These are phyloP conservation scores for Shargacucullia verbasci DNA, from an alignment of 2,888 invertebrate species.

Conservation along the genomic window DNA sequence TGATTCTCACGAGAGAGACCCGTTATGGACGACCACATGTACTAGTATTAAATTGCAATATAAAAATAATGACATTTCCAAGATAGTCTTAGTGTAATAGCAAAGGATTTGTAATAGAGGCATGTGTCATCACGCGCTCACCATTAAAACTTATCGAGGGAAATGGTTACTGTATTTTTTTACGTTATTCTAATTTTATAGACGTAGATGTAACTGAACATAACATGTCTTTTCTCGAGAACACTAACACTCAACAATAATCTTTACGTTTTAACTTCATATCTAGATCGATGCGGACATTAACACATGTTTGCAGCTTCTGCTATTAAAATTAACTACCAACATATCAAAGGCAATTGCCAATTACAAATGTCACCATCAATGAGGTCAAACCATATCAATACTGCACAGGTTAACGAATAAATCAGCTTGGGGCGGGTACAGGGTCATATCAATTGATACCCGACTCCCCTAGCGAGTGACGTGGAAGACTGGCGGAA, in stretches of 20 bases:
- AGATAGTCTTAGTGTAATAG: conserved; percentile 2
- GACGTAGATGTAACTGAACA: not conserved
- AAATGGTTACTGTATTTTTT: too few relatives aligned
- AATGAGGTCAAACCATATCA: conserved; percentile 82
- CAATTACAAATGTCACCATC: conserved; percentile 62
- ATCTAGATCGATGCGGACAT: conserved; percentile 18
- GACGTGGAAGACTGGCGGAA: conserved; percentile 57
- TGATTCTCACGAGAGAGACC: conserved; percentile 21
- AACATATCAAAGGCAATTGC: conserved; percentile 63
- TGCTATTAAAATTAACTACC: conserved; percentile 43
- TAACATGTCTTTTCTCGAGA: not conserved
- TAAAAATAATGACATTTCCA: conserved; percentile 19
- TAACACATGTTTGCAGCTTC: conserved; percentile 24
- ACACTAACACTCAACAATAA: not conserved
- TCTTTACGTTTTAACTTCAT: not conserved
- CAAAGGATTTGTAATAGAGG: conserved; percentile 14
- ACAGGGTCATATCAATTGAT: conserved; percentile 85
- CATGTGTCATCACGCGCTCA: conserved; percentile 22
- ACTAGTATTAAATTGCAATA: conserved; percentile 27
- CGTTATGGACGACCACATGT: conserved; percentile 16
- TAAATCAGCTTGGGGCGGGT: conserved; percentile 78
- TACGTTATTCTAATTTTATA: too few relatives aligned
- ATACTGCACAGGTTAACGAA: conserved; percentile 82
- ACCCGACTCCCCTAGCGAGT: conserved; percentile 64
- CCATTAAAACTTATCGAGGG: conserved; percentile 19